A percentile compares a stretch with the other conserved stretches of the same genome.
phyloP scores from a whole-genome alignment of 2,888 invertebrate genomes.

The Athripsodes cinereus region DNA sequence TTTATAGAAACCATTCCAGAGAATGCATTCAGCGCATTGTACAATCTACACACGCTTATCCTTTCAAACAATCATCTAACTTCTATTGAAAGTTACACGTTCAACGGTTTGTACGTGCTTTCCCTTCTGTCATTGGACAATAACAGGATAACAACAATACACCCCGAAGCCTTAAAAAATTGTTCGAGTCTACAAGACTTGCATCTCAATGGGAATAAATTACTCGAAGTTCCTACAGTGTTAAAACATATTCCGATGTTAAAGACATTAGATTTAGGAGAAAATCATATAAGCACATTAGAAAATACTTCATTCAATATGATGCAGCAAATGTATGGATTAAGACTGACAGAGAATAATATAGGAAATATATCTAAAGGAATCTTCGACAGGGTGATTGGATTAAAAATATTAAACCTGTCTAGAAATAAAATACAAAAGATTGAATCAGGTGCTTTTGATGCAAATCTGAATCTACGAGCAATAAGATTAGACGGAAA shows the following conservation, averaged over 20 bases:
- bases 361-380: constrained; percentile 74
- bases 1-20: constrained; percentile 69
- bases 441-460: constrained; percentile 73
- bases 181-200: constrained; percentile 75
- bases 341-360: constrained; percentile 79
- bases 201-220: constrained; percentile 75
- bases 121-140: constrained; percentile 74
- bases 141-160: constrained; percentile 69
- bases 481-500: constrained; percentile 79
- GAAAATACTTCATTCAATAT: constrained; percentile 75
- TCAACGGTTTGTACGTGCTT: constrained; percentile 69
- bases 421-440: constrained; percentile 76
- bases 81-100: constrained; percentile 67
- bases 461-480: constrained; percentile 68
- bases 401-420: constrained; percentile 75
- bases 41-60: constrained; percentile 73
- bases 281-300: constrained; percentile 75
- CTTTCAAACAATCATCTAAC: constrained; percentile 75
- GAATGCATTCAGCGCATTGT: constrained; percentile 69
- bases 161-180: constrained; percentile 69
- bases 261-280: constrained; percentile 76
- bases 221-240: constrained; percentile 68
- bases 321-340: constrained; percentile 72
- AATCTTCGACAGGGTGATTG: constrained; percentile 70
- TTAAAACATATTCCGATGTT: constrained; percentile 68